Evolutionary conservation across 1,140 invertebrate genomes (phyloP), one percentile per base, ranked within the genome.

Genomic region (Nasonia longicornis): DNA sequence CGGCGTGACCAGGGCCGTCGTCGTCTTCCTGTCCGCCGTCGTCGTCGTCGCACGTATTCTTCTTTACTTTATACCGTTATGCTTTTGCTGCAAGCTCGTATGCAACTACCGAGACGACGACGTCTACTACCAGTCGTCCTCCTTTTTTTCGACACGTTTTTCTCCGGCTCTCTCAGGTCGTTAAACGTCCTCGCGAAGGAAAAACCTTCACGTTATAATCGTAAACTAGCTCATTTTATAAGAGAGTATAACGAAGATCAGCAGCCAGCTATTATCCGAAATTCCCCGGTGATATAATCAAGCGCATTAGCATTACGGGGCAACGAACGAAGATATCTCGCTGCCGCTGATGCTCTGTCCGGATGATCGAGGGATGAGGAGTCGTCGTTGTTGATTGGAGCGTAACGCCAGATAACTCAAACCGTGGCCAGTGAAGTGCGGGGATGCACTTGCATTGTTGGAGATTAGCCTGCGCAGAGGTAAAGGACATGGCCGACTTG

Each of bases 381-480:
- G 84, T 83, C 84, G 84, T 84, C 86, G 82, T 88, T 89, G 88
- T 90, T 88, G 89, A 90, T 90, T 86, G 88, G 87, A 89, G 87
- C 89, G 89, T 90, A 88, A 90, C 85, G 85, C 83, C 84, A 89
- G 89, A 90, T 90, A 90, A 88, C 86, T 88, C 84, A 85, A 87
- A 87, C 82, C 82, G 83, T 87, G 86, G 82, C 82, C 84, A 87
- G 77, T 85, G 84, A 83, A 90, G 88, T 86, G 86, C 83, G 82
- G 84, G 52, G 80, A 87, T 88, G 87, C 88, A 88, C 86, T 86
- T 88, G 87, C 86, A 86, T 88, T 86, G 84, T 85, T 84, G 85
- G 85, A 86, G 87, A 89, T 89, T 88, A 88, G 87, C 82, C 14
- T n/a, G 20, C 20, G 20, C 20, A 58, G 52, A 58, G 52, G 3